Percentiles rank a stretch among this genome's conserved stretches.
Evolutionary conservation across 2,797 vertebrate species (phyloP).

Genomic region (Malurus splendens): DNA sequence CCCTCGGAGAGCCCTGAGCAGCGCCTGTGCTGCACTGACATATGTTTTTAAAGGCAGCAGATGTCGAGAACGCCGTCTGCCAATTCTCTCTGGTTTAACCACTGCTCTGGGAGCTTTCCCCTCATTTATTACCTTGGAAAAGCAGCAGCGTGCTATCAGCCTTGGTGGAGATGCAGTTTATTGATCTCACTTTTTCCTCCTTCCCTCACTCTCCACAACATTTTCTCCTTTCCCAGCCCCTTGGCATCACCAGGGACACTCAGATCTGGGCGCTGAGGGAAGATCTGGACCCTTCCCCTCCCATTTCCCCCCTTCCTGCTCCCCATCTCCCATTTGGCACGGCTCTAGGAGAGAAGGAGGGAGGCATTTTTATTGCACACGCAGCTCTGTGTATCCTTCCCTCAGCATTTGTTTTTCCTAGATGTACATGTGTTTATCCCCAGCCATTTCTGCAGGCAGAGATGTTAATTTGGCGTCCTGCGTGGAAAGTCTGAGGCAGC

Average conservation of each 20-base stretch:
- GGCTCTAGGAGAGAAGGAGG: background rate
- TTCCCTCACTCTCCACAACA: accelerated
- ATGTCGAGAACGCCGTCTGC: background rate
- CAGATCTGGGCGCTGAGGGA: background rate
- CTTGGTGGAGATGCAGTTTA: background rate
- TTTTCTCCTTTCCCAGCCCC: background rate
- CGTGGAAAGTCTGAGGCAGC: slow-evolving; percentile 61
- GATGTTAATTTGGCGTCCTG: slow-evolving; percentile 45
- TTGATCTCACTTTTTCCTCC: background rate
- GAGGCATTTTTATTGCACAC: background rate
- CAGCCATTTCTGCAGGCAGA: slow-evolving; percentile 10
- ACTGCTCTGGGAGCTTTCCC: slow-evolving; percentile 18
- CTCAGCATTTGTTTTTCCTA: slow-evolving; percentile 17
- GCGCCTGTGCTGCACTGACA: background rate
- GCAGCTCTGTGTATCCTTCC: background rate
- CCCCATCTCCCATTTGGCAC: background rate
- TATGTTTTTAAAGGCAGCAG: slow-evolving; percentile 44
- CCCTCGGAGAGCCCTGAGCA: background rate
- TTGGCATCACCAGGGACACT: background rate
- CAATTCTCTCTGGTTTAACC: slow-evolving; percentile 39
- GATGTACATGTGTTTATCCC: background rate
- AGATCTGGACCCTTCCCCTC: background rate
- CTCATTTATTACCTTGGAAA: background rate
- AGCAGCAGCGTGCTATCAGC: background rate
- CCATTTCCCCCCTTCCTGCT: background rate